phyloP scores from a whole-genome alignment of 2,797 vertebrate species.

The Eulemur rubriventer region DNA sequence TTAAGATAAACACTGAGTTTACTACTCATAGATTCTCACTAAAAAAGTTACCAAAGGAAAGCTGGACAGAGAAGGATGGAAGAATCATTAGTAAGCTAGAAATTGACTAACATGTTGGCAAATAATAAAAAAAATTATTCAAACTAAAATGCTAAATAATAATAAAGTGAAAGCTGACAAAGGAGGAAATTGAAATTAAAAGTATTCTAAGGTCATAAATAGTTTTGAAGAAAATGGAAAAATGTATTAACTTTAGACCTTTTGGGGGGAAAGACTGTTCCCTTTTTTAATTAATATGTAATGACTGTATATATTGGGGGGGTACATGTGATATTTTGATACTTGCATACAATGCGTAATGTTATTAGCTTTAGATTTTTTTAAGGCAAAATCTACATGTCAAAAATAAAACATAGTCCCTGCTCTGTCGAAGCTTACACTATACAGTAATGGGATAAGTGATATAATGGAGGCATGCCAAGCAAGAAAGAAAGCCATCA shows the following conservation, averaged over 20 bases:
- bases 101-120: background rate
- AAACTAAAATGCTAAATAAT: background rate
- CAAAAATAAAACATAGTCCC: background rate
- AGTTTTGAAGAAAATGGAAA: background rate
- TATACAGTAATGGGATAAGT: background rate
- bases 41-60: background rate
- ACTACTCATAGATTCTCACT: background rate
- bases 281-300: background rate
- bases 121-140: background rate
- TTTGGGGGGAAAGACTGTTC: background rate
- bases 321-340: background rate
- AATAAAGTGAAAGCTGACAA: background rate
- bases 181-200: background rate
- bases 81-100: background rate
- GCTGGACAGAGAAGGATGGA: background rate
- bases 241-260: background rate
- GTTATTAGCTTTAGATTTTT: background rate
- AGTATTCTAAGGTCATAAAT: background rate
- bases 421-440: background rate
- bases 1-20: background rate
- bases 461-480: background rate
- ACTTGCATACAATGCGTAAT: background rate
- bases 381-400: background rate
- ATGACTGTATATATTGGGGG: background rate
- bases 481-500: background rate